Evolutionary conservation across 2,888 invertebrate genomes (phyloP), one percentile per base, ranked within the genome.

Genomic region (Nomada lathburiana): DNA sequence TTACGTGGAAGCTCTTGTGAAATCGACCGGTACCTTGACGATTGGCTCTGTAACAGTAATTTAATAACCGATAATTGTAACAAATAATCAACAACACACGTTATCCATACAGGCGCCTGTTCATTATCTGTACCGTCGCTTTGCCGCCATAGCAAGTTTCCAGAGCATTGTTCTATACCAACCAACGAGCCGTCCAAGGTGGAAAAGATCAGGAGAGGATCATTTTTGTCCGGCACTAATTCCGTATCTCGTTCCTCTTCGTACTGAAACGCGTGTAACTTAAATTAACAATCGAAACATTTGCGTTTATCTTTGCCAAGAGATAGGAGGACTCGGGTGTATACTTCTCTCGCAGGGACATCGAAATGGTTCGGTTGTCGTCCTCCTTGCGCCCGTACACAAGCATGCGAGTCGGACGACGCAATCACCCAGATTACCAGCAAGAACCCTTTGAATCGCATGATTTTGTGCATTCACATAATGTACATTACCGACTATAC

Each of bases 101-200:
- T 5, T 60, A 80, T 68, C 72, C 69, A 4, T 69, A 74, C 81
- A 47, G 36, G 57, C 57, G 7, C 44, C 36, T 67, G 62, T 29
- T 55, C 42, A 53, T 57, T 44, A 13, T 59, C n/a, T 53, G 94
- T 95, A 97, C 97, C 98, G 95, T 99, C 98, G 94, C 97, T 97
- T 83, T 98, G 96, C 91, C 96, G 97, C 99, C 99, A 99, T 90
- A 97, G 96, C 89, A 98, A 95, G 91, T 96, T 95, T 79, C 99
- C 99, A 73, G 97, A 96, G 86, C 96, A 94, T 88, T 97, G 97
- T 91, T 98, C 97, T 65, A 99, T 95, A n/a, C 98, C 99, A 87
- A 97, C 96, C 92, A 99, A 96, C 84, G 97, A 97, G 87, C 99
- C 99, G 92, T 98, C 98, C 89, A 99, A 95, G 64, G 99, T 99